phyloP scores from a whole-genome alignment of 2,797 vertebrate genomes.

The Myoxocephalus aenaeus region DNA sequence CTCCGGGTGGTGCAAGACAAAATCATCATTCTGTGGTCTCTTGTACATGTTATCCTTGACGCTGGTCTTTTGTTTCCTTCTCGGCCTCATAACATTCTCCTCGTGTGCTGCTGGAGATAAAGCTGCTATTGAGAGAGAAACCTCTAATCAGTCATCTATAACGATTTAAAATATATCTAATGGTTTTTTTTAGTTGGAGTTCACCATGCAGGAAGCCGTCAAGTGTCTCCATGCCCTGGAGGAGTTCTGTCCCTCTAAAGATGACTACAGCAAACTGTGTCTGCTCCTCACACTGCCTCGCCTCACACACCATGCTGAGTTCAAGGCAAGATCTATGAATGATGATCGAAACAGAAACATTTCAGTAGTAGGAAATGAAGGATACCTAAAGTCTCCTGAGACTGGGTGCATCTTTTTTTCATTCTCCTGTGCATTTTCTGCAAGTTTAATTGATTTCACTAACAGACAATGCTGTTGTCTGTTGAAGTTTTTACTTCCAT shows the following conservation, averaged over 20 bases:
- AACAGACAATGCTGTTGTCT: neutral
- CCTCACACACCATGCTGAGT: conserved; percentile 97
- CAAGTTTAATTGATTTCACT: neutral
- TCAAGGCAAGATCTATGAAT: conserved; percentile 81
- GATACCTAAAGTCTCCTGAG: neutral
- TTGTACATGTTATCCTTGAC: neutral
- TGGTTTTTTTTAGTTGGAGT: conserved; percentile 87
- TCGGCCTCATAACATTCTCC: conserved; percentile 1
- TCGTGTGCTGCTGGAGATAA: neutral
- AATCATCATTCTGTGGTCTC: neutral
- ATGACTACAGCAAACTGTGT: conserved; percentile 98
- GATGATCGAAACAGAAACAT: neutral
- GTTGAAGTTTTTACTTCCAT: neutral
- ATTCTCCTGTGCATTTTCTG: neutral
- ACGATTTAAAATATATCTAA: conserved; percentile 5
- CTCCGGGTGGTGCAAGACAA: neutral
- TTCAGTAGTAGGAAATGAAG: neutral
- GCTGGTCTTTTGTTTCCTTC: neutral
- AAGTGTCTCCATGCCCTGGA: conserved; percentile 96
- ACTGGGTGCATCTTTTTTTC: neutral
- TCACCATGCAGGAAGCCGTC: conserved; percentile 98
- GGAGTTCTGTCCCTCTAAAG: conserved; percentile 96
- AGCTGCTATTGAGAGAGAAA: conserved; percentile 3
- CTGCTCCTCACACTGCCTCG: conserved; percentile 96
- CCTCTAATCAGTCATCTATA: neutral